phyloP scores from a whole-genome alignment of 2,888 invertebrate genomes.

The Eulithis testata region DNA sequence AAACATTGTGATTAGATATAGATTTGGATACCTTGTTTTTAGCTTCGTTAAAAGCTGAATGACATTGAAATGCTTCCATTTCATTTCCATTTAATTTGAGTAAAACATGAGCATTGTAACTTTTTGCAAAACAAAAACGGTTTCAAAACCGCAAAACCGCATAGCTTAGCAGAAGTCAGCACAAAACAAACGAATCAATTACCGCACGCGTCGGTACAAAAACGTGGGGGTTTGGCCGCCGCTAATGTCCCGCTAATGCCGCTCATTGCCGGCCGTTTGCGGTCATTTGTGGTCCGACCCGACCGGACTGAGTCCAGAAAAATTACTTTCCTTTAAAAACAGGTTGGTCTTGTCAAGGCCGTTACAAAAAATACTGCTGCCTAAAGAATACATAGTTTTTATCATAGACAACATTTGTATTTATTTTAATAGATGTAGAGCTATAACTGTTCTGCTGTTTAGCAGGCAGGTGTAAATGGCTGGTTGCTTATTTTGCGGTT shows the following conservation, averaged over 20 bases:
- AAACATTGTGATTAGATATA: too few species aligned
- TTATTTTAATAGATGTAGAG: too few species aligned
- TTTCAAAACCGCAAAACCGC: constrained; percentile 29
- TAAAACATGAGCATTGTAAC: background rate
- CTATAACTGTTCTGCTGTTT: too few species aligned
- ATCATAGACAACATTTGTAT: too few species aligned
- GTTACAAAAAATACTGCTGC: background rate
- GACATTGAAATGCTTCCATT: too few species aligned
- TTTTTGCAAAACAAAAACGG: constrained; percentile 17
- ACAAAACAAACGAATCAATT: constrained; percentile 44
- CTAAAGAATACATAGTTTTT: too few species aligned
- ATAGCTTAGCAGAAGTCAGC: constrained; percentile 29
- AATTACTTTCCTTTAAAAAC: background rate
- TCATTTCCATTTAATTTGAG: too few species aligned
- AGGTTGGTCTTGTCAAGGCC: background rate
- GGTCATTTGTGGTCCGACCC: constrained; percentile 24
- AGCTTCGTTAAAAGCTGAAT: too few species aligned
- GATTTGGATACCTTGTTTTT: too few species aligned
- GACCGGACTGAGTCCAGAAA: constrained; percentile 15
- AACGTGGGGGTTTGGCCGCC: constrained; percentile 36
- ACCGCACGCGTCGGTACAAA: constrained; percentile 36
- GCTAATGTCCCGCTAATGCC: constrained; percentile 44
- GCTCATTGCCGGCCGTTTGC: constrained; percentile 40
- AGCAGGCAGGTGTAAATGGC: background rate
- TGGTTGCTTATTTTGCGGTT: constrained; percentile 15